Conservation (phyloP, 2,113 vertebrate species). For the Lepisosteus osseus region DNA sequence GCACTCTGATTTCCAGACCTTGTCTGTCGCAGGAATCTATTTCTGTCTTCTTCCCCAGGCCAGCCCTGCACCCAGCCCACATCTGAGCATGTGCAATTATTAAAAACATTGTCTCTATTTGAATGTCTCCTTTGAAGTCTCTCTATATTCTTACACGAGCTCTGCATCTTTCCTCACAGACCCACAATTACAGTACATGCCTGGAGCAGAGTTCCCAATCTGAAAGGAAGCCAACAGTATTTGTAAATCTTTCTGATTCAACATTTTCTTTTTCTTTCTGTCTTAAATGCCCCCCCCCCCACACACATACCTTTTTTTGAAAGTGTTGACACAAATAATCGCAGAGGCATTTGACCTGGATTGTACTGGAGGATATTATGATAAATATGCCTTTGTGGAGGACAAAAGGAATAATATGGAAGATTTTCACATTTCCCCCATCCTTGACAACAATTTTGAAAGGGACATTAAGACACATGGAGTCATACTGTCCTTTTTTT, state of each 20-base stretch:
- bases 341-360: constrained; percentile 17
- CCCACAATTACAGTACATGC: constrained; percentile 38
- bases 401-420: not conserved
- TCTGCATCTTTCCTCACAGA: not conserved
- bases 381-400: constrained; percentile 19
- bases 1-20: not conserved
- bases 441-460: constrained; percentile 9
- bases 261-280: constrained; percentile 35
- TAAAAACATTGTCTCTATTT: constrained; percentile 22
- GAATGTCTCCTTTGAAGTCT: constrained; percentile 12
- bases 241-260: constrained; percentile 16
- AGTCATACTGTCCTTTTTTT: not conserved
- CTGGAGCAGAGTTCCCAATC: constrained; percentile 40
- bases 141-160: not conserved
- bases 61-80: not conserved
- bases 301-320: not conserved
- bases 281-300: constrained; percentile 6
- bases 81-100: constrained; percentile 19
- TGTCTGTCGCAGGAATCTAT: constrained; percentile 6
- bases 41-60: not conserved
- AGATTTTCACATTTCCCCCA: too few relatives aligned
- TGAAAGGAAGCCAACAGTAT: not conserved
- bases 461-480: constrained; percentile 6
- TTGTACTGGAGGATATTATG: constrained; percentile 18
- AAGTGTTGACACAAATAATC: constrained; percentile 1